phyloP scores from a whole-genome alignment of 2,797 vertebrate genomes.

The Erethizon dorsatum region DNA sequence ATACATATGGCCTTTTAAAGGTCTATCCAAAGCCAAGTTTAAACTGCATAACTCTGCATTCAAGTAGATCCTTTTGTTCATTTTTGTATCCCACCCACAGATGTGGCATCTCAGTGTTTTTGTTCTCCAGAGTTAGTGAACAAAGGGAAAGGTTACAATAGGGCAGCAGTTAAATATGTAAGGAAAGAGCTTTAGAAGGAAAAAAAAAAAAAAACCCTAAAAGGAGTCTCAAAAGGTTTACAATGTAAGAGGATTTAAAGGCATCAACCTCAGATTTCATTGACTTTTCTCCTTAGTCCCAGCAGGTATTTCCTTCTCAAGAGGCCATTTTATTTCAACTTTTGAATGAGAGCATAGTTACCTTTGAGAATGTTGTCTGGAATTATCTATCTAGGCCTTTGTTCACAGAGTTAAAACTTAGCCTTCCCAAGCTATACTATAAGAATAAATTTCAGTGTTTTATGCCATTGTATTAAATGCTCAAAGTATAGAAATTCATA shows the following conservation, averaged over 20 bases:
- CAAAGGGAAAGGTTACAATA: conserved; percentile 84
- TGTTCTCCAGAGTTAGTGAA: conserved; percentile 82
- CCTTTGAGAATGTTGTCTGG: conserved; percentile 71
- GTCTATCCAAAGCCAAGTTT: conserved; percentile 61
- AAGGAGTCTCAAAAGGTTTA: conserved; percentile 81
- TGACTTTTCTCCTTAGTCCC: conserved; percentile 73
- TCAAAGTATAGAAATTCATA: conserved; percentile 55
- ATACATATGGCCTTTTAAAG: conserved; percentile 55
- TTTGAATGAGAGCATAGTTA: conserved; percentile 53
- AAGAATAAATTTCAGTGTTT: conserved; percentile 49
- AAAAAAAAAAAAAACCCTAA: conserved; percentile 65
- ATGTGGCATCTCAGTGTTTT: conserved; percentile 78
- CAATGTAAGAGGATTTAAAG: conserved; percentile 79
- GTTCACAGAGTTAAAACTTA: conserved; percentile 73
- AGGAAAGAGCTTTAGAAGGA: conserved; percentile 73
- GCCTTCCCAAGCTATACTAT: conserved; percentile 12
- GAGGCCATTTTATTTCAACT: conserved; percentile 73
- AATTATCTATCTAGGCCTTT: conserved; percentile 69
- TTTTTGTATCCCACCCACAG: conserved; percentile 77
- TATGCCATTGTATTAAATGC: conserved; percentile 37
- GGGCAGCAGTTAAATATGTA: conserved; percentile 83
- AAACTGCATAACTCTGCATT: conserved; percentile 70
- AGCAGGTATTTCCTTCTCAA: conserved; percentile 66
- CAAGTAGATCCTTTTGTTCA: conserved; percentile 75
- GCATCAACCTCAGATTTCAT: conserved; percentile 73